Evolutionary conservation across 2,113 vertebrate genomes (phyloP).

Genomic region (Accipiter virgatus): DNA sequence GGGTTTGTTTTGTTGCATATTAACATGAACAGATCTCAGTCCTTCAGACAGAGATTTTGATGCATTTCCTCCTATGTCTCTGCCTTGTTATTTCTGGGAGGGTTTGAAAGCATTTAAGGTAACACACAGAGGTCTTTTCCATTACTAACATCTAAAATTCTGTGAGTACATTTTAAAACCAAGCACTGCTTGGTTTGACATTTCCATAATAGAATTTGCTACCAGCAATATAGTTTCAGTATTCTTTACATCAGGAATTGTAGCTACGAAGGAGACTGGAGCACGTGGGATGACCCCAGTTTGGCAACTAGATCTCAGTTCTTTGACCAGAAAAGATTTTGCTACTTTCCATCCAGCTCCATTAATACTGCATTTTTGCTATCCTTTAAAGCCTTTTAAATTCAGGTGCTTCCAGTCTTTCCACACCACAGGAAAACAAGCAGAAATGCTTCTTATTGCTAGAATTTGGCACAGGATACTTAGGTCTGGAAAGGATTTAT

Average conservation of each 20-base stretch:
- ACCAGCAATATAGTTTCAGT: background rate
- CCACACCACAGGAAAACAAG: background rate
- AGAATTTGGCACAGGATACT: slow-evolving; percentile 4
- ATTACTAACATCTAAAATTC: background rate
- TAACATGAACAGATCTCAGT: background rate
- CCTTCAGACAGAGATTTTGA: background rate
- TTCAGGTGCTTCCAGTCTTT: slow-evolving; percentile 12
- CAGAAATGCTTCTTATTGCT: background rate
- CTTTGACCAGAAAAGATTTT: background rate
- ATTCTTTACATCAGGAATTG: background rate
- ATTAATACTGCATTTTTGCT: background rate
- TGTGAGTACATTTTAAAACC: background rate
- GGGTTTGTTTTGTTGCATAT: background rate
- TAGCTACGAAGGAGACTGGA: background rate
- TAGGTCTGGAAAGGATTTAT: slow-evolving; percentile 40
- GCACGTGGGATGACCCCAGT: background rate
- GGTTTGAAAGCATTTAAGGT: background rate
- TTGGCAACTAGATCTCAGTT: background rate
- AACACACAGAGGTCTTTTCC: background rate
- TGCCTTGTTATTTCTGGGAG: background rate
- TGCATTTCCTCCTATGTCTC: background rate
- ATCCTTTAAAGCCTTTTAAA: background rate
- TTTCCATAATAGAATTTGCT: background rate
- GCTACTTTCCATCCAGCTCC: background rate
- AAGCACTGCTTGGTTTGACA: background rate